Evolutionary conservation across 2,113 vertebrate species (phyloP), one percentile per base, ranked within the genome.

Genomic region (Lepus europaeus): DNA sequence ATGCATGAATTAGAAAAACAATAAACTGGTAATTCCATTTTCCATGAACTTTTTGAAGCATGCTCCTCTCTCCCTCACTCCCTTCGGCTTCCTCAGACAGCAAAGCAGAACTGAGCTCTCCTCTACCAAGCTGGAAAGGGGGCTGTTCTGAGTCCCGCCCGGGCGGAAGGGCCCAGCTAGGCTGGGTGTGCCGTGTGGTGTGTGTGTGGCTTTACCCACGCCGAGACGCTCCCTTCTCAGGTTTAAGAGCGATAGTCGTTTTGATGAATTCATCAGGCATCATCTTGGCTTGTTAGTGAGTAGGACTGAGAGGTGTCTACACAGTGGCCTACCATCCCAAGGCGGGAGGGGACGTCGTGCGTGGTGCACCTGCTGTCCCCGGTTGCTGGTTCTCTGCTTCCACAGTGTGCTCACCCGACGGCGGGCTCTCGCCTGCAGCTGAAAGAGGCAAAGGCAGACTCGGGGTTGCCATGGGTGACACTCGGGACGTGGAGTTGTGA

Each of bases 351-450:
- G 27, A 72, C 49, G 25, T 23, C 66, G 73, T 27, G 25, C 29
- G 73, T 51, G 4, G 2, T 23, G 63, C 2, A 31, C n/a, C 14
- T 27, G 12, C 4, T 12, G 5, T 66, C 70, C 27, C 0, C 6
- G 36, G 29, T 81, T 56, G n/a, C n/a, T 1, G 29, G 20, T n/a
- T 49, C 33, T 25, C 16, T 0, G 3, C 53, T 53, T 5, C 0
- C 23, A 14, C 51, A 53, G 20, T 12, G 31, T 59, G 0, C 4
- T 76, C 53, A 17, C 49, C 45, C 23, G 29, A 84, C 73, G 45
- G 25, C 39, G 3, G 49, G 25, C 14, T 20, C 49, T 36, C 72
- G 73, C 72, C 11, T 3, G 0, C 63, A 29, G 61, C 49, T 23
- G 64, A 63, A 85, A 66, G 33, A 77, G 23, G 20, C 59, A 20